A percentile compares a stretch with the other conserved stretches of the same genome.
These are phyloP conservation scores for Dinomys branickii DNA, from an alignment of 2,113 vertebrate genomes.

Conservation along the genomic window DNA sequence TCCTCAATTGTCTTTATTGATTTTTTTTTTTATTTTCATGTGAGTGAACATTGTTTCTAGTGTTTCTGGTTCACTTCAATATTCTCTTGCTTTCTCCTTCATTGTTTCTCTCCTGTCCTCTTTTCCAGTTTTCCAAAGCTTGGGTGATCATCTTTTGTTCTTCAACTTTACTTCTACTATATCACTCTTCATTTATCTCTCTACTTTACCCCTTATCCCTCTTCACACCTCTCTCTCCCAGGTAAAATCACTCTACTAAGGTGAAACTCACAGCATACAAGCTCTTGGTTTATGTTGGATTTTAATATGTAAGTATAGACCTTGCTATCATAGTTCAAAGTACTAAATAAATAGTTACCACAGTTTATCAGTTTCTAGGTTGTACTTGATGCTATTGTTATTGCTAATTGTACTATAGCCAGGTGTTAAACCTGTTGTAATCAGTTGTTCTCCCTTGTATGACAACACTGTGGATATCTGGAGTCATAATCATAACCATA, in stretches of 20 bases:
- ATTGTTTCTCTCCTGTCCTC: background rate
- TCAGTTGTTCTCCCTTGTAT: background rate
- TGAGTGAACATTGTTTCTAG: background rate
- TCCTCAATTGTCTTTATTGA: too few species aligned
- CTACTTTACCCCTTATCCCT: background rate
- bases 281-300: background rate
- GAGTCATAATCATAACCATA: background rate
- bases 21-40: background rate
- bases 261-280: background rate
- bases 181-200: background rate
- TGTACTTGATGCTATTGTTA: background rate
- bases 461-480: background rate
- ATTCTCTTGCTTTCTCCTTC: background rate
- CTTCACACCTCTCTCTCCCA: background rate
- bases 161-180: background rate
- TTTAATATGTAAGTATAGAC: background rate
- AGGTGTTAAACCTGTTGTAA: background rate
- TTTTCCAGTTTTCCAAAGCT: background rate
- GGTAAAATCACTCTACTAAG: background rate
- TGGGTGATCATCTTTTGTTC: background rate
- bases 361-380: background rate
- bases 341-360: background rate
- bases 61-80: background rate
- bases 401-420: background rate
- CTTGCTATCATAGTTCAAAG: background rate